Evolutionary conservation across 2,888 invertebrate genomes (phyloP).

Genomic region (Platycheirus rosarum): DNA sequence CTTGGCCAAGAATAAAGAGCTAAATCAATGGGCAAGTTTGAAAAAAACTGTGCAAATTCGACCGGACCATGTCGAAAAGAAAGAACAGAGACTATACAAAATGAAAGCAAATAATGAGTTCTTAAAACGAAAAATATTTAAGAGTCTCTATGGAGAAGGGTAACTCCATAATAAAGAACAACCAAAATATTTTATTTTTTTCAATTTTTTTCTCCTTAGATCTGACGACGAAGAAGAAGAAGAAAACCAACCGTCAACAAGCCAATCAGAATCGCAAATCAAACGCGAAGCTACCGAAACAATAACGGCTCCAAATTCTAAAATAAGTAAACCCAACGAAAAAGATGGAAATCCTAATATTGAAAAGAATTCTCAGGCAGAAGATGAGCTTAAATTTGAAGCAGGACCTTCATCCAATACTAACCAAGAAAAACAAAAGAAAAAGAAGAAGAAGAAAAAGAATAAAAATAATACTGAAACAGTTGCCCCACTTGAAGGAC

Average conservation of each 20-base stretch:
- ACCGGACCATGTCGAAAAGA: conserved; percentile 89
- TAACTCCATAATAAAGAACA: conserved; percentile 70
- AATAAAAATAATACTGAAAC: conserved; percentile 74
- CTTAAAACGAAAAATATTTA: conserved; percentile 90
- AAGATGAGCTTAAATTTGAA: conserved; percentile 27
- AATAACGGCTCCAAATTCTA: conserved; percentile 15
- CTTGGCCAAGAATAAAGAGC: conserved; percentile 94
- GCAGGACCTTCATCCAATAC: conserved; percentile 50
- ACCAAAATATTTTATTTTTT: conserved; percentile 20
- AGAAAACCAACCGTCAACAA: background rate
- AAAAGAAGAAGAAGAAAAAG: conserved; percentile 77
- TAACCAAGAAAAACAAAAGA: conserved; percentile 57
- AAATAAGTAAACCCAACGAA: conserved; percentile 17
- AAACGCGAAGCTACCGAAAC: conserved; percentile 40
- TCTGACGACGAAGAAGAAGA: conserved; percentile 80
- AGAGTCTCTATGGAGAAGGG: conserved; percentile 87
- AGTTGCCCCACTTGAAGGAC: background rate
- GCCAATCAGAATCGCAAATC: background rate
- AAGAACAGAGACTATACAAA: conserved; percentile 90
- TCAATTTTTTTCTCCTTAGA: conserved; percentile 61
- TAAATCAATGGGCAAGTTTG: conserved; percentile 97
- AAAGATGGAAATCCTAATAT: conserved; percentile 18
- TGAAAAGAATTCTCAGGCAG: background rate
- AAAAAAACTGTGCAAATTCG: conserved; percentile 92
- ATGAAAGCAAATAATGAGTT: conserved; percentile 88